Evolutionary conservation across 2,888 invertebrate species (phyloP).

Genomic region (Ormyrus pomaceus): DNA sequence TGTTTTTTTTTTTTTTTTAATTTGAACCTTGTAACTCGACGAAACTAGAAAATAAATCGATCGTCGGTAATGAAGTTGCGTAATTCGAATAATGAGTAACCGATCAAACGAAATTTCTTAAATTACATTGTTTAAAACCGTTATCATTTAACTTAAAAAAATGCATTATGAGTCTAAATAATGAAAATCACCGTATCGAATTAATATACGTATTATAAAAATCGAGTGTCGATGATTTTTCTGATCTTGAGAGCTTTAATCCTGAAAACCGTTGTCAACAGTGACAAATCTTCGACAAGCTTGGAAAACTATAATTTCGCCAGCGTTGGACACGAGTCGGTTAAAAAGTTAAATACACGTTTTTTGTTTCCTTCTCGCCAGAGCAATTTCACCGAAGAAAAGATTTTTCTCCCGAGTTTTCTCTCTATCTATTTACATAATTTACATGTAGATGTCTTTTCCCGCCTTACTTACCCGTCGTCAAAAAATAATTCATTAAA

Average conservation of each 20-base stretch:
- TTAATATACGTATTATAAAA: too few species aligned
- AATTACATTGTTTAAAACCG: background rate
- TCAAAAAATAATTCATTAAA: slow-evolving; percentile 48
- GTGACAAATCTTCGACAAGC: too few species aligned
- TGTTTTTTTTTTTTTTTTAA: background rate
- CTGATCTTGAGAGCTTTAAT: too few species aligned
- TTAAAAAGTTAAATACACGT: too few species aligned
- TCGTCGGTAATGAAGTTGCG: too few species aligned
- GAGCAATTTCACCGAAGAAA: slow-evolving; percentile 3
- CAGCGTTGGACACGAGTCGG: too few species aligned
- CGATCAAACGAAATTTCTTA: background rate
- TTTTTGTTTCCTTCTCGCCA: background rate
- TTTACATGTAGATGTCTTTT: slow-evolving; percentile 32
- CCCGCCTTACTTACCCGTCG: slow-evolving; percentile 27
- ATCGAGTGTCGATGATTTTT: too few species aligned
- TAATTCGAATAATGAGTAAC: too few species aligned
- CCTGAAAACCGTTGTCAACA: too few species aligned
- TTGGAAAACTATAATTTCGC: too few species aligned
- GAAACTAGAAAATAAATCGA: background rate
- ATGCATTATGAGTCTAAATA: too few species aligned
- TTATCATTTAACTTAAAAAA: background rate
- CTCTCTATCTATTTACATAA: slow-evolving; percentile 45
- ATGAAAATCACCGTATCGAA: too few species aligned
- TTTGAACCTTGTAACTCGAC: background rate
- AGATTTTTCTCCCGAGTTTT: slow-evolving; percentile 24